Evolutionary conservation across 1,140 invertebrate genomes (phyloP).

Genomic region (Heterodera schachtii): DNA sequence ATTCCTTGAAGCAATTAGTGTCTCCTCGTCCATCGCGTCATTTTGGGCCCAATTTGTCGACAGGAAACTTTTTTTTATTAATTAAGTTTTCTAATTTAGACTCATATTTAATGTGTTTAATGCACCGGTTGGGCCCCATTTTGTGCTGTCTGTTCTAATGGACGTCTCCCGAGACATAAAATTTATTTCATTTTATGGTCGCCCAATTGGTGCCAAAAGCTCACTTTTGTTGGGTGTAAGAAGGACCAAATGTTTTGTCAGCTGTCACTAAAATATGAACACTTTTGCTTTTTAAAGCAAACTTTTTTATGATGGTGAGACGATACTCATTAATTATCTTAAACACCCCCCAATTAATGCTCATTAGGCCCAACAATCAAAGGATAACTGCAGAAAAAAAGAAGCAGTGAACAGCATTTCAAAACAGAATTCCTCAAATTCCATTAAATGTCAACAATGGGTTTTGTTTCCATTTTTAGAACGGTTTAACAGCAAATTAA

Average conservation of each 20-base stretch:
- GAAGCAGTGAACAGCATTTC: background rate
- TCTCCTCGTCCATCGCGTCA: too few species aligned
- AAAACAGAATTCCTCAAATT: background rate
- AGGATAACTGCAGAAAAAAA: too few species aligned
- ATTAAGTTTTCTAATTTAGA: background rate
- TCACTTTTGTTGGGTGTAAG: background rate
- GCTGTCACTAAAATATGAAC: background rate
- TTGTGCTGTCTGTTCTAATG: background rate
- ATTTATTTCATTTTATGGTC: too few species aligned
- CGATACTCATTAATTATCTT: background rate
- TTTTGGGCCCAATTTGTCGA: too few species aligned
- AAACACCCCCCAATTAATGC: background rate
- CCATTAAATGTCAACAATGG: background rate
- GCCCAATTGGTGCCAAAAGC: too few species aligned
- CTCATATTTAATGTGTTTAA: background rate
- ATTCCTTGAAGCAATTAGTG: too few species aligned
- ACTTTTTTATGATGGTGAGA: background rate
- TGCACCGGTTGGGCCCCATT: background rate
- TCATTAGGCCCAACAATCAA: background rate
- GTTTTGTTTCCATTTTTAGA: slow-evolving; percentile 2
- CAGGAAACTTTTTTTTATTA: too few species aligned
- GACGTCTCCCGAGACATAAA: too few species aligned
- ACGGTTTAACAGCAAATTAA: too few species aligned
- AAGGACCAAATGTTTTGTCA: background rate
- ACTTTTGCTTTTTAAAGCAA: background rate